Evolutionary conservation across 2,888 invertebrate genomes (phyloP), one percentile per base, ranked within the genome.

Genomic region (Idaea biselata): DNA sequence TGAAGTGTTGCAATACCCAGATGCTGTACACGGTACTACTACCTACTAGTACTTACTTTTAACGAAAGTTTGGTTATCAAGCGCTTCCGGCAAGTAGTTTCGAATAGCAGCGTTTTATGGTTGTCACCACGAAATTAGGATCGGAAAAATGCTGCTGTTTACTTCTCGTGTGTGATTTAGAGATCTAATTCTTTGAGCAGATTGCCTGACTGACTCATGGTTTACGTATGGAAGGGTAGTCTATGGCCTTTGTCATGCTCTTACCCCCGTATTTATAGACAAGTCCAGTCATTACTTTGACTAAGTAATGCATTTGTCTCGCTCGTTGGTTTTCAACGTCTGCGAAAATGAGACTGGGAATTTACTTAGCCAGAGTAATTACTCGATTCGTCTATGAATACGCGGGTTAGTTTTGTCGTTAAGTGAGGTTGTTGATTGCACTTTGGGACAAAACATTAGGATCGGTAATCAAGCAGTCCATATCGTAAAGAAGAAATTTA

Each of bases 121-220:
- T 44, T 44, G 44, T 44, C 44, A 44, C 44, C 44, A 44, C 44
- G 44, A 44, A 44, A 44, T 44, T 44, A 44, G 44, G 44, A 44
- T 44, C 44, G 44, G 44, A 44, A 14, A 44, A 44, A 44, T 44
- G 44, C 44, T 44, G 44, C 44, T 44, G 44, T 44, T 44, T 44
- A 44, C 44, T 44, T 44, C 44, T 44, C 33, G 33, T 44, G 44
- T 44, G 44, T 44, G 44, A 44, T 44, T 44, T 44, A 44, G 3
- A 14, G 44, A 44, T 6, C 44, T 44, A 44, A 44, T 44, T 44
- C 44, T 44, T 44, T 14, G 44, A 44, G 44, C 44, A 44, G 44
- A 44, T 44, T 44, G 44, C 44, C 11, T 14, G 44, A 14, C 44
- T 44, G 44, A 44, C 44, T 44, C 44, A 44, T 44, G 11, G 14